phyloP scores from a whole-genome alignment of 2,797 vertebrate genomes.

The Coilia nasus region DNA sequence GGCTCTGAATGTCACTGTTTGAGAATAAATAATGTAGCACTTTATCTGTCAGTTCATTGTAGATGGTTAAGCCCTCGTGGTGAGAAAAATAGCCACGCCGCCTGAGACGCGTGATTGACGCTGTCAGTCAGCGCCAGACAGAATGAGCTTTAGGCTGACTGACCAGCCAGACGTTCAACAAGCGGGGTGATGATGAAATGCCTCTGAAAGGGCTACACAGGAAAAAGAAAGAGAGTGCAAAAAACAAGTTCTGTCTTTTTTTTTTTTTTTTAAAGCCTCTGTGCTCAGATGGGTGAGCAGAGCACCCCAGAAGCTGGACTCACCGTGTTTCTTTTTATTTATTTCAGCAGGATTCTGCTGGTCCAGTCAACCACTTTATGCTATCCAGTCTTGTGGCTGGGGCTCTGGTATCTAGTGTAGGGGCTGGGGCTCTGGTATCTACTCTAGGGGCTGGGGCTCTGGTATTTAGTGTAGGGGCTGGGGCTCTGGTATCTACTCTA shows the following conservation, averaged over 20 bases:
- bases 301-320: not conserved
- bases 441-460: too few species aligned
- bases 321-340: not conserved
- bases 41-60: slow-evolving; percentile 36
- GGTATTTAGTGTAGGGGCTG: too few species aligned
- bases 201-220: slow-evolving; percentile 37
- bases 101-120: slow-evolving; percentile 38
- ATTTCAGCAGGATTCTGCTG: not conserved
- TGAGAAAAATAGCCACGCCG: slow-evolving; percentile 29
- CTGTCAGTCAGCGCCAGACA: slow-evolving; percentile 22
- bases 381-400: too few species aligned
- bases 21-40: slow-evolving; percentile 43
- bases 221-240: slow-evolving; percentile 34
- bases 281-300: not conserved
- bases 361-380: too few species aligned
- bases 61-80: slow-evolving; percentile 37
- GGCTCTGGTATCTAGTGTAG: too few species aligned
- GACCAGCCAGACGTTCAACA: slow-evolving; percentile 29
- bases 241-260: slow-evolving; percentile 16
- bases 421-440: too few species aligned
- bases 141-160: slow-evolving; percentile 21
- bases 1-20: slow-evolving; percentile 33
- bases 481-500: not conserved
- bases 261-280: not conserved
- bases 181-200: slow-evolving; percentile 48